A percentile compares a stretch with the other conserved stretches of the same genome.
Conservation (phyloP, 2,888 invertebrate species). For the Mermis nigrescens region DNA sequence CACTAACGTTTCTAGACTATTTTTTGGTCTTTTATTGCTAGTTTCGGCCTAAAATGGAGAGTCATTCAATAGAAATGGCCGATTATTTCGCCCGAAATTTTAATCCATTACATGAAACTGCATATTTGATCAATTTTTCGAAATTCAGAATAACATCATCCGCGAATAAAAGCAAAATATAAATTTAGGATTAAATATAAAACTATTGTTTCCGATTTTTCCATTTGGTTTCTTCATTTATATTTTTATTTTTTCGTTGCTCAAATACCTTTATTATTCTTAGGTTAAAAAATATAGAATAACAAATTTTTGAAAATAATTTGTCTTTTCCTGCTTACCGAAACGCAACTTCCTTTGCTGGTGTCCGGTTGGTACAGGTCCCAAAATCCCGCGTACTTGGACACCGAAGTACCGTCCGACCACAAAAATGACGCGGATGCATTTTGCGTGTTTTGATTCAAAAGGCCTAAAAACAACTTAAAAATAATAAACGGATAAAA, state of each 20-base stretch:
- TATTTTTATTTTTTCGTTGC: neutral
- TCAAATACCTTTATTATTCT: neutral
- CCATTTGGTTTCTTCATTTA: neutral
- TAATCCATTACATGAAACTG: no score
- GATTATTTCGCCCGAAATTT: no score
- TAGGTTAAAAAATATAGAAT: neutral
- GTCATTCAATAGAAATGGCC: no score
- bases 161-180: no score
- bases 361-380: constrained; percentile 69
- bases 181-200: no score
- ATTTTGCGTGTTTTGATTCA: constrained; percentile 15
- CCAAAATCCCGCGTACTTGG: constrained; percentile 52
- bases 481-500: neutral
- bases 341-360: constrained; percentile 69
- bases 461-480: constrained; percentile 17
- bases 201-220: no score
- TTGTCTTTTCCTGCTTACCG: constrained; percentile 16
- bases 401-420: constrained; percentile 28
- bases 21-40: no score
- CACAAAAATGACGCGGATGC: constrained; percentile 24
- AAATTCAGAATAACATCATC: no score
- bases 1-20: no score
- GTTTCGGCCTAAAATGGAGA: no score
- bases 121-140: no score
- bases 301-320: neutral